Base-by-base conservation (phyloP, 1,140 invertebrate genomes). In the Pristionchus pacificus region DNA sequence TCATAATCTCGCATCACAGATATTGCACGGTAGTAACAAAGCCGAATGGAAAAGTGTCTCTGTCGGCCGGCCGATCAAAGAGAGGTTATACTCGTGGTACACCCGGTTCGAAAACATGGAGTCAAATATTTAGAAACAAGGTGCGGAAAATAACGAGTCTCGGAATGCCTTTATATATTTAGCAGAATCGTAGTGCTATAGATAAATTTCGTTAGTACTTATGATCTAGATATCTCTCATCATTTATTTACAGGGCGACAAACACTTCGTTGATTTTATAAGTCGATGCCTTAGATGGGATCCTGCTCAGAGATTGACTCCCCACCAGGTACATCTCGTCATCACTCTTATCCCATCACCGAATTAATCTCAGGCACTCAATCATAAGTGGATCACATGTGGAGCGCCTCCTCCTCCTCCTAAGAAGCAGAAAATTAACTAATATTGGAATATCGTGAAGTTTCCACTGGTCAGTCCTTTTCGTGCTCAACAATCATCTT, bases 181-280 rank as follows among this genome's bases (percentile, higher is more conserved):
- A n/a, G n/a, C n/a, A n/a, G n/a, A n/a, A n/a, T n/a, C n/a, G 32
- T 69, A 68, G 28, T 13, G 19, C 13, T 68, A 63, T 69, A 65
- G 58, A 65, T 24, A 19, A 19, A 24, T 19, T 57, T 19, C 19
- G 19, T 24, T 24, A 57, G 24, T 19, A 57, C 19, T 19, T n/a
- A n/a, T n/a, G n/a, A n/a, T n/a, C n/a, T n/a, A n/a, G n/a, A n/a
- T n/a, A n/a, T n/a, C n/a, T n/a, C n/a, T n/a, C n/a, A n/a, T n/a
- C n/a, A n/a, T n/a, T 19, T 19, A 95, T 13, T 92, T 91, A 65
- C 95, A 95, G 86, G 93, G 95, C 83, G 96, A 98, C 86, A 90
- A 90, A 13, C 87, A 94, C 61, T 99, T 99, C 85, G 88, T 97
- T 64, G 95, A 98, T 86, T 99, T 99, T 85, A 91, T 99, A 80